Percentiles rank a stretch among this genome's conserved stretches.
These are phyloP conservation scores for Todus mexicanus DNA, from an alignment of 2,797 vertebrate genomes.

Conservation along the genomic window DNA sequence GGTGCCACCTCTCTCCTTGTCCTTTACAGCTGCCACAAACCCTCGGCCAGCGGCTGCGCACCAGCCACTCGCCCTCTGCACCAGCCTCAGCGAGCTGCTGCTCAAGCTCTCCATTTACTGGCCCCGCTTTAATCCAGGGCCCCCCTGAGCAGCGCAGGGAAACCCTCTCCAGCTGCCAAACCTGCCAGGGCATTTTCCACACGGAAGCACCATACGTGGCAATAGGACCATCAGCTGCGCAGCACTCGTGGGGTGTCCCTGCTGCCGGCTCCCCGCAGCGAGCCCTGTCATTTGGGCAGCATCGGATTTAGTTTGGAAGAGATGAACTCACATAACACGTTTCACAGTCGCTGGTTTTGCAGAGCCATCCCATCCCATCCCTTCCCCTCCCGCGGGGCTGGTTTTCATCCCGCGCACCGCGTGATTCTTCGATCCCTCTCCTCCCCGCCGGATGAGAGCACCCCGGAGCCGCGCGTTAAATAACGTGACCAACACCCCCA, in stretches of 20 bases:
- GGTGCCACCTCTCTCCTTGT: not conserved
- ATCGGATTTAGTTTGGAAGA: not conserved
- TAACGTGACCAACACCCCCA: not conserved
- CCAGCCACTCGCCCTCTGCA: accelerated
- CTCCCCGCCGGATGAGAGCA: not conserved
- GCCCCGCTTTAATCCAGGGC: not conserved
- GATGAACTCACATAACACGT: not conserved
- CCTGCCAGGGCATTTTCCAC: not conserved
- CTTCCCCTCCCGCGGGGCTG: not conserved
- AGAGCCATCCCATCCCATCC: not conserved
- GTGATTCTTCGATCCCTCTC: not conserved
- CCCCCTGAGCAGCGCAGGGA: not conserved
- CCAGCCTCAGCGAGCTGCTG: accelerated
- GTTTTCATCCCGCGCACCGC: not conserved
- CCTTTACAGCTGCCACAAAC: accelerated
- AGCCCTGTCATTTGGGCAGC: not conserved
- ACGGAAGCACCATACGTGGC: accelerated
- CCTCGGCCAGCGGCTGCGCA: not conserved
- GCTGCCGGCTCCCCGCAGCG: not conserved
- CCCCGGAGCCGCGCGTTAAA: not conserved
- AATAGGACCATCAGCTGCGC: accelerated
- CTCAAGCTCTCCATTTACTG: accelerated
- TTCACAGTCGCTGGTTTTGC: not conserved
- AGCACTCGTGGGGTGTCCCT: not conserved
- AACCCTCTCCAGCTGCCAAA: not conserved